Evolutionary conservation across 2,888 invertebrate genomes (phyloP).

Genomic region (Caenorhabditis becei): DNA sequence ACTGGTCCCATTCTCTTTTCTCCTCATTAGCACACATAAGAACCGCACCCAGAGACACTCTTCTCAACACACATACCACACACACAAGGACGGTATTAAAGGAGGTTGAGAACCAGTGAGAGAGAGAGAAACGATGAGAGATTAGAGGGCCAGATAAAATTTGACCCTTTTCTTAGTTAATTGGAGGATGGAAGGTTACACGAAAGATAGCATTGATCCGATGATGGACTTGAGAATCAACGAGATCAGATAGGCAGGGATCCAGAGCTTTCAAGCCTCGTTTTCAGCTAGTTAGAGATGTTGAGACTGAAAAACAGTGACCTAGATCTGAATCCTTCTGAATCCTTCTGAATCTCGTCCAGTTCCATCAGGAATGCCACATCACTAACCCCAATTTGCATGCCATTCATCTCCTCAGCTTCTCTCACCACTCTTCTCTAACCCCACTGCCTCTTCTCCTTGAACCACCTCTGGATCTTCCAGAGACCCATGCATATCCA

Average conservation of each 20-base stretch:
- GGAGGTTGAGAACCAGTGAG: background rate
- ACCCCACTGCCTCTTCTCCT: constrained; percentile 2
- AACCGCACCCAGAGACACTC: constrained; percentile 13
- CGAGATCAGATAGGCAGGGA: no score
- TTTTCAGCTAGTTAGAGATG: no score
- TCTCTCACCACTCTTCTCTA: constrained; percentile 11
- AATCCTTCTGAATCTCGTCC: no score
- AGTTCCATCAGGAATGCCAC: background rate
- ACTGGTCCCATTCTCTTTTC: constrained; percentile 1
- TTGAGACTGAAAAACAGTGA: no score
- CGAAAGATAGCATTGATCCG: no score
- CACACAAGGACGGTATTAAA: constrained; percentile 21
- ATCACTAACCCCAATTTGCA: background rate
- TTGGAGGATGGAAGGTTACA: background rate
- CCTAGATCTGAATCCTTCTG: no score
- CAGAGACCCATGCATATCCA: background rate
- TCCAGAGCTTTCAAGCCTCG: no score
- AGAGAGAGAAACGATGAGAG: background rate
- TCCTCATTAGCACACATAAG: constrained; percentile 20
- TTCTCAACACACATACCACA: constrained; percentile 7
- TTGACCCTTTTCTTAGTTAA: constrained; percentile 1
- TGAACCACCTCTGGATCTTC: background rate
- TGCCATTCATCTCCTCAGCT: background rate
- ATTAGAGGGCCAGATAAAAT: constrained; percentile 10
- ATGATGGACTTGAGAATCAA: no score